Base-by-base conservation (phyloP, 1,140 invertebrate genomes). In the Drosophila insularis region DNA sequence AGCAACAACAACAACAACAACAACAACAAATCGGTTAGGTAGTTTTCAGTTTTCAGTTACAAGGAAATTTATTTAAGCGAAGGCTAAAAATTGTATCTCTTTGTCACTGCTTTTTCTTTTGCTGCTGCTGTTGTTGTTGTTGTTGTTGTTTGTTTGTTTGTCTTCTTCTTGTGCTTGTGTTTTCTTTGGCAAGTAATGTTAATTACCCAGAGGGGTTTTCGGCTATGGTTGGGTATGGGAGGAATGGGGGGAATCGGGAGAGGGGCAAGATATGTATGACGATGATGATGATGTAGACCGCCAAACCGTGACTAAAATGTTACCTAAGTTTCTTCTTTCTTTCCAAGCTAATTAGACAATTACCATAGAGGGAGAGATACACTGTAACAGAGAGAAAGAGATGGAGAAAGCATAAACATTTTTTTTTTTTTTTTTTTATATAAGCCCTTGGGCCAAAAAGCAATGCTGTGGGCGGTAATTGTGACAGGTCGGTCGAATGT, bases 261-360 rank as follows among this genome's bases (percentile, higher is more conserved):
- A 27, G 10, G 43, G 17, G 8, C 86, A 64, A 81, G 79, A 87
- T 89, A 80, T 87, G 43, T 50, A 50, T 50, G 43, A 21, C 8
- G 43, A 50, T 21, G 43, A 50, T 50, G 76, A 59, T 58, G 77
- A 61, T 80, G 72, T 68, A 78, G 84, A 77, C 46, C 78, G 84
- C 59, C 65, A 89, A 89, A 87, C 76, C 84, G 80, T 87, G 84
- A 87, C 84, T 89, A 72, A 84, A 74, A 89, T 64, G 73, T 87
- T 87, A 87, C 84, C 84, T 87, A 87, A 87, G 84, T 75, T 74
- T 76, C 50, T 63, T 60, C 68, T 54, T 37, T 66, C 64, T 67
- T 81, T 70, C 35, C 71, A 58, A 82, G 82, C 72, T 89, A 89
- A 87, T 87, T 89, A 74, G 68, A 61, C 46, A 66, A 58, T 11